Evolutionary conservation across 2,888 invertebrate species (phyloP), one percentile per base, ranked within the genome.

Genomic region (Pecten maximus): DNA sequence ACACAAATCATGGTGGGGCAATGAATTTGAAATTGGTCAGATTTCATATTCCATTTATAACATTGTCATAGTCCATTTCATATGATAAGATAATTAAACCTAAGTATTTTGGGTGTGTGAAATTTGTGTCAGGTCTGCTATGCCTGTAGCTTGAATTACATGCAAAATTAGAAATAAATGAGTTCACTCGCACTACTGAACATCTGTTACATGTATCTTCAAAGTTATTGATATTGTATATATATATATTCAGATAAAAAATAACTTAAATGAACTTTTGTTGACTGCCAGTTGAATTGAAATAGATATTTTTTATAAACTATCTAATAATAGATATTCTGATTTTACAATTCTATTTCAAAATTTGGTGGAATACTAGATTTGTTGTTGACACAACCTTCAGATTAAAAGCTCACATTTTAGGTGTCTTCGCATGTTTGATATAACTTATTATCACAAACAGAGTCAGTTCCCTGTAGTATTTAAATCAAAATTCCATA

Each of bases 21-120:
- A 74, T 74, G 74, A 74, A 74, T 74, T 74, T 74, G 74, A 74
- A 74, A 28, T 74, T 74, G 74, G 74, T 74, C 74, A 74, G 74
- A 74, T 74, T 74, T 74, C 74, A 74, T 74, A 74, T 74, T 74
- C 74, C 74, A 74, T 74, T 74, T 35, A 74, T 74, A 74, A 74
- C 74, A 74, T 74, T 74, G 74, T 74, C 74, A 74, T 74, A 74
- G 74, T 74, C 35, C 28, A 74, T 74, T 74, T 74, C 10, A 10
- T 74, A 16, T 74, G 74, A 74, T 74, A 74, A 74, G 74, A 74
- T 74, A 74, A 74, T 74, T 74, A 28, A 74, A 74, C 74, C 35
- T 35, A 74, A 74, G 74, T 74, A 74, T 74, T 74, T 74, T 74
- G 74, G 74, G 74, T 74, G 74, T 74, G 74, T 35, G 74, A 6